Evolutionary conservation across 2,113 vertebrate species (phyloP), one percentile per base, ranked within the genome.

Genomic region (Penelope pileata): DNA sequence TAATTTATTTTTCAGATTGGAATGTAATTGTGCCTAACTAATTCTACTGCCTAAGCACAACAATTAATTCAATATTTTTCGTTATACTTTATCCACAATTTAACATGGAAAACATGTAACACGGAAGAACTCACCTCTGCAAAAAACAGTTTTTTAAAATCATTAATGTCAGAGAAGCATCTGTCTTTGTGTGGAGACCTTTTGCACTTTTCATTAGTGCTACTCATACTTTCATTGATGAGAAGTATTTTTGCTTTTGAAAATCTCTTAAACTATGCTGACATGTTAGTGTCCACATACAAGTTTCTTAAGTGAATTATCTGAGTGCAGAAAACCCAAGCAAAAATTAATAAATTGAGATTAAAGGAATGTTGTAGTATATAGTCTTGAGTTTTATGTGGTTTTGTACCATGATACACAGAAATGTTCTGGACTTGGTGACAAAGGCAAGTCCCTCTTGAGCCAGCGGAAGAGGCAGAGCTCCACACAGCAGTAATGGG

Each of bases 401-500:
- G 51, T 27, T 59, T 59, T 36, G 17, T 70, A 9, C 15, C 24
- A 22, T 21, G 29, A 10, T 18, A 10, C 23, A 10, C 5, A 13
- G 9, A 43, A 66, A 32, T 66, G 21, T 38, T 62, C 60, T 62
- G 60, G 60, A 27, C 16, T 18, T 62, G 58, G 16, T 88, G 48
- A 24, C 32, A 48, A 2, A 0, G 3, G 2, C 21, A 42, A 26
- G 23, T 30, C 36, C 29, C 32, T 32, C 40, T 80, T 79, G 1
- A 15, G 23, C 26, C 13, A 10, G n/a, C 43, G 50, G 40, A 60
- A 62, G 45, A 51, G 17, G 42, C 45, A 80, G 16, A 80, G 18
- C 30, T 77, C 4, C n/a, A 2, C 5, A 7, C 17, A 10, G 2
- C 0, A 1, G 1, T 51, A 18, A 3, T 32, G 26, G 26, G 40